Evolutionary conservation across 2,113 vertebrate species (phyloP).

Genomic region (Trinectes maculatus): DNA sequence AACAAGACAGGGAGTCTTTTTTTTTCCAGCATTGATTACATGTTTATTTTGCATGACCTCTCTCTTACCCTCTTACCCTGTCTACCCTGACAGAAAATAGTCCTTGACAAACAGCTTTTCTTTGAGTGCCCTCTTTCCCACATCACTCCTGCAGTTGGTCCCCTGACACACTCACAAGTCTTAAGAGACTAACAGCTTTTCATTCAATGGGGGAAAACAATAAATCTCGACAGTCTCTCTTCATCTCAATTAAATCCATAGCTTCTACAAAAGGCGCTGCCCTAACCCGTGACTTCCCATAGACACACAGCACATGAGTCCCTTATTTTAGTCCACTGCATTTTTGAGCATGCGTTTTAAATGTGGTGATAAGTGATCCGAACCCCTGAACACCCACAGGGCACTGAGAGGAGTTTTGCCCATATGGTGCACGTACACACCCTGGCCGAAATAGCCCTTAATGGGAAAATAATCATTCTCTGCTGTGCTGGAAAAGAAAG

Average conservation of each 20-base stretch:
- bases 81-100: conserved; percentile 44
- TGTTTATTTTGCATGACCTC: conserved; percentile 75
- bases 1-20: conserved; percentile 54
- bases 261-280: conserved; percentile 48
- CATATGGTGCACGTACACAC: conserved; percentile 35
- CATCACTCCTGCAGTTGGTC: conserved; percentile 70
- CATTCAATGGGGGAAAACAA: conserved; percentile 71
- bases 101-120: conserved; percentile 61
- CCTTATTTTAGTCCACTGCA: conserved; percentile 54
- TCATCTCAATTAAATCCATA: conserved; percentile 66
- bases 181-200: conserved; percentile 69
- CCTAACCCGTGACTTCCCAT: conserved; percentile 38
- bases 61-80: conserved; percentile 55
- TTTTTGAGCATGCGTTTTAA: conserved; percentile 45
- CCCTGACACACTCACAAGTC: conserved; percentile 60
- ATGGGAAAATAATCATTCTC: conserved; percentile 77
- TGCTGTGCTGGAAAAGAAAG: conserved; percentile 45
- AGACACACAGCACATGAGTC: conserved; percentile 35
- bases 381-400: conserved; percentile 50
- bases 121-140: conserved; percentile 71
- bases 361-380: conserved; percentile 48
- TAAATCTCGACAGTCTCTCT: conserved; percentile 49
- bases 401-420: conserved; percentile 42
- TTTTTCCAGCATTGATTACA: conserved; percentile 64
- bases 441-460: conserved; percentile 52